Base-by-base conservation (phyloP, 2,113 vertebrate species). In the Axis porcinus region DNA sequence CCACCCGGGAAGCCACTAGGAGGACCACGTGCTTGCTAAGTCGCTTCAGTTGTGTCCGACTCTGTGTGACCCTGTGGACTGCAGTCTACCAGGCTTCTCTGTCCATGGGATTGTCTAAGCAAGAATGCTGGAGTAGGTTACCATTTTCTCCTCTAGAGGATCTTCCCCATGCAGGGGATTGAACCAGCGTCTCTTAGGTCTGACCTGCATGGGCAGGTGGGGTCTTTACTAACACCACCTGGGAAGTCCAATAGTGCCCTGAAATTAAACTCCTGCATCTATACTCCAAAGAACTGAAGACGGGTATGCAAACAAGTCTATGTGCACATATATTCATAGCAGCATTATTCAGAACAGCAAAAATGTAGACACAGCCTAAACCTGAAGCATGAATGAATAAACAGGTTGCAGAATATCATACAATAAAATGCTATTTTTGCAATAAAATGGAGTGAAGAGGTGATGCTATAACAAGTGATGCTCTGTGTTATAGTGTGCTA, bases 151-250 rank as follows among this genome's bases (percentile, higher is more conserved):
- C 64, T 36, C 17, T 2, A 70, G 64, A n/a, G 16, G 9, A 70
- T 70, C 64, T 70, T 36, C 17, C n/a, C 17, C 33, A 70, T 0
- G 2, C n/a, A 36, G 64, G 64, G n/a, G 2, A 21, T 36, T 1
- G 9, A 70, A 36, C 64, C 64, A n/a, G 33, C 17, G 21, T 70
- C 64, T 70, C n/a, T 36, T 70, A 36, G 33, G n/a, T 36, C 17
- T 21, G n/a, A 70, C 64, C 64, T 70, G 19, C 64, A 70, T 70
- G 21, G 64, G 64, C n/a, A 36, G 64, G 4, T 36, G 17, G 17
- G 9, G 2, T 21, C n/a, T 70, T 67, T 67, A 67, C 16, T 21
- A 67, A n/a, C 5, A 1, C n/a, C 64, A 36, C 64, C n/a, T 70
- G 17, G 64, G n/a, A 70, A 11, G 17, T n/a, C 43, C 74, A 78